Conservation (phyloP, 2,113 vertebrate genomes). For the Callipepla californica region DNA sequence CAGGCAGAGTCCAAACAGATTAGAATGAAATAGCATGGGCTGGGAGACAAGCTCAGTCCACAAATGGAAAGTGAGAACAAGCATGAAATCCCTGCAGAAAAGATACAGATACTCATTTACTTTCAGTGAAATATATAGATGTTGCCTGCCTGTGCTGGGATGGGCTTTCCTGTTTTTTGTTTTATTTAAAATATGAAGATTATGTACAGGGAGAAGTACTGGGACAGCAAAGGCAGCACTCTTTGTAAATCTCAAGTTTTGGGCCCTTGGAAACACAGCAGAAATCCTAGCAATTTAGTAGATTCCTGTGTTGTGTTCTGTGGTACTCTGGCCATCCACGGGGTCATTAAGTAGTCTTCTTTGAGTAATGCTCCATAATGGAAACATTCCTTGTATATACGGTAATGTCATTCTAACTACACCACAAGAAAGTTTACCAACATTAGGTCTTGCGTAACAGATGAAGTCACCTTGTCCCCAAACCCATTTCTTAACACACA, state of each 20-base stretch:
- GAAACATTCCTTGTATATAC: neutral
- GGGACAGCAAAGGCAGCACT: neutral
- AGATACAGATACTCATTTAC: neutral
- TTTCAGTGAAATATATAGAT: neutral
- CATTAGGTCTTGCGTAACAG: neutral
- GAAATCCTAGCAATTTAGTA: neutral
- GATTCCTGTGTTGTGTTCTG: neutral
- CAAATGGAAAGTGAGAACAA: neutral
- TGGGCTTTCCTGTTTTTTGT: neutral
- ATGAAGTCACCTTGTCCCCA: neutral
- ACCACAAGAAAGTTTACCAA: neutral
- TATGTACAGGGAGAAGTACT: neutral
- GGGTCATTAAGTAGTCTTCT: neutral
- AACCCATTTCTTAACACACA: neutral
- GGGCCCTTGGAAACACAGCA: neutral
- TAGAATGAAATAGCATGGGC: neutral
- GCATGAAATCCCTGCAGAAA: neutral
- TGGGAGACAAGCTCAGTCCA: neutral
- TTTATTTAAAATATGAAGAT: neutral
- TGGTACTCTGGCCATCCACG: neutral
- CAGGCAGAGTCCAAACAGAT: neutral
- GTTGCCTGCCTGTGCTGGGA: neutral
- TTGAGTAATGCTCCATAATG: slow-evolving; percentile 14
- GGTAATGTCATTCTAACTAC: neutral
- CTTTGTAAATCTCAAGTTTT: neutral